Percentiles rank a stretch among this genome's conserved stretches.
These are phyloP conservation scores for Lontra canadensis DNA, from an alignment of 2,113 vertebrate genomes.

Conservation along the genomic window DNA sequence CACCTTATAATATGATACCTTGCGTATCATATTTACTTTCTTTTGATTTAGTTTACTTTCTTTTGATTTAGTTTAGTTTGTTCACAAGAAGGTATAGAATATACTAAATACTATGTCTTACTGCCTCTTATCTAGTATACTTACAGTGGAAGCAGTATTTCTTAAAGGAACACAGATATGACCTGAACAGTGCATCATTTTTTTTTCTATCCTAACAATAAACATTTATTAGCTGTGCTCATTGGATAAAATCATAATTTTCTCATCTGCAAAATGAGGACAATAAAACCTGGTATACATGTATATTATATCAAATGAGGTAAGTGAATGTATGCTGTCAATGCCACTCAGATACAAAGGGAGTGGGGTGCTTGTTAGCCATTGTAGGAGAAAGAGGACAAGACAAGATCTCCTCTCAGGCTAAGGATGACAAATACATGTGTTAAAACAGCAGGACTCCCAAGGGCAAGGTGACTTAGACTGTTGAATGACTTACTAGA, in stretches of 20 bases:
- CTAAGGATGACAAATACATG: background rate
- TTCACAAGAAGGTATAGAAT: background rate
- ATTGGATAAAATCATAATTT: background rate
- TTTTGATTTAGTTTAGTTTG: conserved; percentile 10
- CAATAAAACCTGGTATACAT: background rate
- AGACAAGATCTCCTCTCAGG: background rate
- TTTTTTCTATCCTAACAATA: background rate
- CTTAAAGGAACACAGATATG: background rate
- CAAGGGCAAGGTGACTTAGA: conserved; percentile 22
- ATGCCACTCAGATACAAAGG: background rate
- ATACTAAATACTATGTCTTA: background rate
- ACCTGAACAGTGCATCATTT: background rate
- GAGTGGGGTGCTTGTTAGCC: background rate
- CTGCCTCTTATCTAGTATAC: background rate
- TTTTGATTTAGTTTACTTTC: background rate
- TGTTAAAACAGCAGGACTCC: background rate
- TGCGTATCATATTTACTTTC: background rate
- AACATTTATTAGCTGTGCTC: background rate
- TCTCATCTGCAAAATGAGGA: background rate
- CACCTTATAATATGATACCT: background rate
- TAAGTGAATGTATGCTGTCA: background rate
- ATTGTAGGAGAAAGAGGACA: background rate
- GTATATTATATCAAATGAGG: background rate
- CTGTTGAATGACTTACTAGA: background rate
- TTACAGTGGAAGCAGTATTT: background rate